Percentiles rank a stretch among this genome's conserved stretches.
Evolutionary conservation across 2,797 vertebrate species (phyloP).

Genomic region (Anabas testudineus): DNA sequence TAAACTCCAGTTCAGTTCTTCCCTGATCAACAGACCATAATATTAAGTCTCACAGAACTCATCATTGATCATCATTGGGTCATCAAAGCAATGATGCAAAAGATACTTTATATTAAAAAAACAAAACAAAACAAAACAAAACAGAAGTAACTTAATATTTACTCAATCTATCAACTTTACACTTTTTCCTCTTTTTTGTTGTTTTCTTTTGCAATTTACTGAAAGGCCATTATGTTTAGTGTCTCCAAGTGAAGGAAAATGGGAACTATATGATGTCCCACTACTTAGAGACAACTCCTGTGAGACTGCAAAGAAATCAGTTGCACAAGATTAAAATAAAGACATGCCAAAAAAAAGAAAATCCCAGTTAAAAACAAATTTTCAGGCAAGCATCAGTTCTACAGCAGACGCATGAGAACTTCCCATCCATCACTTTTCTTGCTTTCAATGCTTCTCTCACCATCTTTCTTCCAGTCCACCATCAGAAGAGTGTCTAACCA

Average conservation of each 20-base stretch:
- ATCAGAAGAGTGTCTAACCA: slow-evolving; percentile 37
- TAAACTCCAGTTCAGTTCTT: slow-evolving; percentile 1
- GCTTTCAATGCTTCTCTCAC: slow-evolving; percentile 22
- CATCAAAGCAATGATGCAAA: slow-evolving; percentile 10
- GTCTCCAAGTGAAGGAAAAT: slow-evolving; percentile 38
- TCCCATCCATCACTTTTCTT: slow-evolving; percentile 25
- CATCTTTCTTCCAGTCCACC: slow-evolving; percentile 31
- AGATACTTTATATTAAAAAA: slow-evolving; percentile 10
- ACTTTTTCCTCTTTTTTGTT: background rate
- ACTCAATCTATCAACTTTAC: slow-evolving; percentile 12
- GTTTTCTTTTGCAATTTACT: slow-evolving; percentile 11
- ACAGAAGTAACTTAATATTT: slow-evolving; percentile 35
- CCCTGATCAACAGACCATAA: slow-evolving; percentile 40
- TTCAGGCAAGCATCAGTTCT: slow-evolving; percentile 36
- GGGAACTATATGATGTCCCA: slow-evolving; percentile 10
- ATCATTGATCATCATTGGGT: slow-evolving; percentile 10
- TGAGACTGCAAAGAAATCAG: slow-evolving; percentile 8
- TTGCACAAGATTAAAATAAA: slow-evolving; percentile 18
- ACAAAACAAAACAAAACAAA: no score
- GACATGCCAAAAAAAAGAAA: slow-evolving; percentile 30
- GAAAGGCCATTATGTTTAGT: slow-evolving; percentile 23
- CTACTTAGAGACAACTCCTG: background rate
- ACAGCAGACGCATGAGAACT: slow-evolving; percentile 28
- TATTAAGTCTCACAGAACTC: slow-evolving; percentile 11
- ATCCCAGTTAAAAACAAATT: slow-evolving; percentile 47